Conservation (phyloP, 2,888 invertebrate genomes). For the Drosophila birchii region DNA sequence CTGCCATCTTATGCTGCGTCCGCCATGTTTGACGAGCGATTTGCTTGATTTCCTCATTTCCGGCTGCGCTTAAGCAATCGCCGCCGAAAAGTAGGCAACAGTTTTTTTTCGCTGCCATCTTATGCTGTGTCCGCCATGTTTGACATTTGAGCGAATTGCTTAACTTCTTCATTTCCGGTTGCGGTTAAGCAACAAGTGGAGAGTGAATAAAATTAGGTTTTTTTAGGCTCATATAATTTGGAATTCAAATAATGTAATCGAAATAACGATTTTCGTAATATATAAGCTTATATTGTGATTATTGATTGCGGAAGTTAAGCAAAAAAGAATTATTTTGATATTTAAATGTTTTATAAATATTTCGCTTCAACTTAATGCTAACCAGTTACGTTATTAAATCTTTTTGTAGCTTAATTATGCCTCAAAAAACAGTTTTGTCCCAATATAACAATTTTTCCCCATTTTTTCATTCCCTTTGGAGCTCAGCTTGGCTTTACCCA, state of each 20-base stretch:
- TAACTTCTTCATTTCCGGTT: slow-evolving; percentile 19
- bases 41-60: slow-evolving; percentile 16
- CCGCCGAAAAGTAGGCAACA: slow-evolving; percentile 26
- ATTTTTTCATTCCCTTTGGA: background rate
- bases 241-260: background rate
- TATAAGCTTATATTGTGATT: background rate
- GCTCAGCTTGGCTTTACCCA: background rate
- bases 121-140: slow-evolving; percentile 8
- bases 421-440: background rate
- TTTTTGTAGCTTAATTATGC: too few relatives aligned
- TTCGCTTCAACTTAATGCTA: background rate
- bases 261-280: background rate
- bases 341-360: background rate
- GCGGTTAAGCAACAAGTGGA: slow-evolving; percentile 23
- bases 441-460: background rate
- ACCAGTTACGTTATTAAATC: background rate
- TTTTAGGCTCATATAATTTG: background rate
- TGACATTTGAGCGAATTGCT: background rate
- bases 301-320: background rate
- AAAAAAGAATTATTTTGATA: background rate
- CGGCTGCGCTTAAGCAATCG: slow-evolving; percentile 2
- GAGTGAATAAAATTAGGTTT: too few relatives aligned
- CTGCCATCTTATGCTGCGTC: slow-evolving; percentile 5
- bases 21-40: slow-evolving; percentile 1
- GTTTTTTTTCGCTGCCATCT: slow-evolving; percentile 6